Conservation (phyloP, 2,113 vertebrate genomes). For the Salvelinus sp. region DNA sequence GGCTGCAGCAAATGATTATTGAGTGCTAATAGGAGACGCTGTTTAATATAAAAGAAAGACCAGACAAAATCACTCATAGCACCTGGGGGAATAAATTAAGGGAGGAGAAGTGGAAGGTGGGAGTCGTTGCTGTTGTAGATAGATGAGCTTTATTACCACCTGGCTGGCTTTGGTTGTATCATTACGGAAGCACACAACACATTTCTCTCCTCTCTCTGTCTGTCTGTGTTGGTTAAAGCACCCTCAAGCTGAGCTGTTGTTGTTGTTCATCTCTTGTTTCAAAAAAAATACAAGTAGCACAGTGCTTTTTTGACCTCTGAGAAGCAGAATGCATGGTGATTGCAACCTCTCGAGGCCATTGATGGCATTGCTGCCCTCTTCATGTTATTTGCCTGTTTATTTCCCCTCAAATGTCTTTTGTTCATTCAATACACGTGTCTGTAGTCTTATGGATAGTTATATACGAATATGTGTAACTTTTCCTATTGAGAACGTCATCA, state of each 20-base stretch:
- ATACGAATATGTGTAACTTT: not conserved
- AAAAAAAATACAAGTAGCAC: not conserved
- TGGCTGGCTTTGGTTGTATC: constrained; percentile 63
- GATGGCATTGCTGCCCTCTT: constrained; percentile 33
- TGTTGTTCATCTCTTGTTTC: not conserved
- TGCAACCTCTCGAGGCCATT: constrained; percentile 45
- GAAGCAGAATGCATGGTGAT: constrained; percentile 35
- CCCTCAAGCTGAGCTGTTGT: constrained; percentile 48
- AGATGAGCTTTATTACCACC: constrained; percentile 86
- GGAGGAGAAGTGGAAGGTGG: constrained; percentile 75
- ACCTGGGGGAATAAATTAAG: constrained; percentile 86
- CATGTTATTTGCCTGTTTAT: constrained; percentile 55
- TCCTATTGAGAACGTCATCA: not conserved
- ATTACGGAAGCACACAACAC: constrained; percentile 51
- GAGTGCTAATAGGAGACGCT: constrained; percentile 87
- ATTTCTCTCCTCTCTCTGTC: constrained; percentile 48
- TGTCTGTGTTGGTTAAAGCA: constrained; percentile 51
- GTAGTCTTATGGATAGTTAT: constrained; percentile 24
- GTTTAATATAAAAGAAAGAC: constrained; percentile 86
- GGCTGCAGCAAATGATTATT: constrained; percentile 81
- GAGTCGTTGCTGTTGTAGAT: constrained; percentile 80
- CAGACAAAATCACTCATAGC: constrained; percentile 74
- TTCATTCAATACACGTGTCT: constrained; percentile 40
- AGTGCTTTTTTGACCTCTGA: constrained; percentile 63
- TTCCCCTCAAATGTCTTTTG: not conserved